Evolutionary conservation across 2,888 invertebrate species (phyloP).

Genomic region (Druceiella hillmani): DNA sequence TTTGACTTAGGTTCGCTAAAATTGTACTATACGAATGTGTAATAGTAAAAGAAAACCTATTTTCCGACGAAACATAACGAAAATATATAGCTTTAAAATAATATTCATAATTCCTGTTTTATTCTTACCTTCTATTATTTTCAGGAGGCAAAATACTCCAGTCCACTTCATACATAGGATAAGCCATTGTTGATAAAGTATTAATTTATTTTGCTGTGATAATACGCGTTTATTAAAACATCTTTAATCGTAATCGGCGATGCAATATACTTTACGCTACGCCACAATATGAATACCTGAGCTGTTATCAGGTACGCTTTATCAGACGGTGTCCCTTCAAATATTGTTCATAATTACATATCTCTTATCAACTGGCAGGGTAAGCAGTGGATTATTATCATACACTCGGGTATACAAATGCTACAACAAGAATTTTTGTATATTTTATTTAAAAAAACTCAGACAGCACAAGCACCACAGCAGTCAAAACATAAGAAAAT

Average conservation of each 20-base stretch:
- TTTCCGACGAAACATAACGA: too few relatives aligned
- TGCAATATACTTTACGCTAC: slow-evolving; percentile 17
- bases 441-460: too few relatives aligned
- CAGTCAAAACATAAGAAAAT: too few relatives aligned
- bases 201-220: neutral
- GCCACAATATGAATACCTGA: slow-evolving; percentile 25
- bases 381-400: too few relatives aligned
- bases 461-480: too few relatives aligned
- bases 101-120: too few relatives aligned
- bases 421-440: too few relatives aligned
- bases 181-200: slow-evolving; percentile 40
- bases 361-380: slow-evolving; percentile 51
- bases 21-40: too few relatives aligned
- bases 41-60: too few relatives aligned
- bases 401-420: too few relatives aligned
- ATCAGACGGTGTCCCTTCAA: slow-evolving; percentile 44
- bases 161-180: slow-evolving; percentile 68
- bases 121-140: slow-evolving; percentile 72
- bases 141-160: slow-evolving; percentile 84
- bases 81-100: too few relatives aligned
- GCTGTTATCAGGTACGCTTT: slow-evolving; percentile 47
- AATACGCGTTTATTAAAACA: slow-evolving; percentile 3
- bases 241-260: slow-evolving; percentile 6
- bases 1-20: too few relatives aligned
- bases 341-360: slow-evolving; percentile 42